Percentiles rank a stretch among this genome's conserved stretches.
Conservation (phyloP, 1,140 invertebrate genomes). For the Nixonia krombeini region DNA sequence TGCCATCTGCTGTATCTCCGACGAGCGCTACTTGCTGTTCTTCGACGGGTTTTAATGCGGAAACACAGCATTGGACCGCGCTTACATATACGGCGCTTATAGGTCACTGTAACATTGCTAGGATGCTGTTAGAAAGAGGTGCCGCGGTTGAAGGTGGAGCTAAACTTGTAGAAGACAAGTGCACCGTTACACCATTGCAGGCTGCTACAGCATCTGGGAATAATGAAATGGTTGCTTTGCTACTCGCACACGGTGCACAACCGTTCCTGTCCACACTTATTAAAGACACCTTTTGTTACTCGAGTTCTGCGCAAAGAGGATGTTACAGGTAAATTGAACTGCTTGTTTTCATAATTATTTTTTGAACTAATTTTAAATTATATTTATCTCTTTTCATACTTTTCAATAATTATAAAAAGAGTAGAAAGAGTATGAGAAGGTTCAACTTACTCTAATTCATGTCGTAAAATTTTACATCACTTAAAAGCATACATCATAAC, state of each 20-base stretch:
- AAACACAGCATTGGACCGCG: constrained; percentile 85
- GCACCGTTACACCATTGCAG: constrained; percentile 89
- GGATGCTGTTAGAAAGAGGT: constrained; percentile 81
- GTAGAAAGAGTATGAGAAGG: too few species aligned
- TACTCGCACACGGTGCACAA: constrained; percentile 87
- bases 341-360: not conserved
- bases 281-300: constrained; percentile 87
- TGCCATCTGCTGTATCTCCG: constrained; percentile 25
- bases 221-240: constrained; percentile 83
- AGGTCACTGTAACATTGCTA: constrained; percentile 73
- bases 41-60: constrained; percentile 73
- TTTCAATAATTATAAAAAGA: constrained; percentile 10
- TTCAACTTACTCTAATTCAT: too few species aligned
- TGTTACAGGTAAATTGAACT: constrained; percentile 77
- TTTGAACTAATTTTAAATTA: not conserved
- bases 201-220: constrained; percentile 86
- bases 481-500: too few species aligned
- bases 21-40: constrained; percentile 27
- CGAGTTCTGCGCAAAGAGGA: constrained; percentile 85
- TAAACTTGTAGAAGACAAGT: constrained; percentile 83
- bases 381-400: constrained; percentile 9
- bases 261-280: constrained; percentile 88
- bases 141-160: constrained; percentile 90
- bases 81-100: constrained; percentile 79
- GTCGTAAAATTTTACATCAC: too few species aligned